A percentile compares a stretch with the other conserved stretches of the same genome.
phyloP scores from a whole-genome alignment of 1,140 invertebrate species.

The Saccostrea glomerata region DNA sequence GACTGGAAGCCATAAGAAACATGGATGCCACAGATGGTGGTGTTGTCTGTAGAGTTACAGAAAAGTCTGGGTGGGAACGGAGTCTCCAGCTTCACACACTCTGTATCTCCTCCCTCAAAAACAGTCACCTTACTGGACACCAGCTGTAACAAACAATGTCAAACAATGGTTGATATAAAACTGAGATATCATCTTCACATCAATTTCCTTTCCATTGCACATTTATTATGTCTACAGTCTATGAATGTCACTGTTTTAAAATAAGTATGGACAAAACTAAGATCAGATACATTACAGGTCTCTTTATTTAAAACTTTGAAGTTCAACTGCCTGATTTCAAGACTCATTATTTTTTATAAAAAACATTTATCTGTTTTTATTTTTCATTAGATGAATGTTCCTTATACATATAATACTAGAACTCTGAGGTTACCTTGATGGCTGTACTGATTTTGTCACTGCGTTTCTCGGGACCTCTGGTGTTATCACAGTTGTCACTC shows the following conservation, averaged over 20 bases:
- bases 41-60: constrained; percentile 48
- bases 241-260: too few species aligned
- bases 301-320: too few species aligned
- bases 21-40: constrained; percentile 41
- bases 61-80: constrained; percentile 63
- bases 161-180: background rate
- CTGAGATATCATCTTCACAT: background rate
- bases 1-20: constrained; percentile 41
- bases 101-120: constrained; percentile 56
- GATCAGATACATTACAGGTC: too few species aligned
- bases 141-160: constrained; percentile 49
- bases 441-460: constrained; percentile 55
- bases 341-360: too few species aligned
- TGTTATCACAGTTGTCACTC: constrained; percentile 58
- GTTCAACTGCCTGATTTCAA: too few species aligned
- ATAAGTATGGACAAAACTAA: too few species aligned
- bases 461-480: constrained; percentile 57
- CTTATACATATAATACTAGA: background rate
- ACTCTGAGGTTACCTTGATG: constrained; percentile 58
- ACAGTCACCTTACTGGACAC: constrained; percentile 56
- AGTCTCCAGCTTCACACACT: constrained; percentile 55
- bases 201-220: too few species aligned
- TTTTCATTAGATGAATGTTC: too few species aligned
- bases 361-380: too few species aligned
- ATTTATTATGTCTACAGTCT: too few species aligned